These are phyloP conservation scores for Psittacula echo DNA, from an alignment of 2,797 vertebrate genomes.

Conservation along the genomic window DNA sequence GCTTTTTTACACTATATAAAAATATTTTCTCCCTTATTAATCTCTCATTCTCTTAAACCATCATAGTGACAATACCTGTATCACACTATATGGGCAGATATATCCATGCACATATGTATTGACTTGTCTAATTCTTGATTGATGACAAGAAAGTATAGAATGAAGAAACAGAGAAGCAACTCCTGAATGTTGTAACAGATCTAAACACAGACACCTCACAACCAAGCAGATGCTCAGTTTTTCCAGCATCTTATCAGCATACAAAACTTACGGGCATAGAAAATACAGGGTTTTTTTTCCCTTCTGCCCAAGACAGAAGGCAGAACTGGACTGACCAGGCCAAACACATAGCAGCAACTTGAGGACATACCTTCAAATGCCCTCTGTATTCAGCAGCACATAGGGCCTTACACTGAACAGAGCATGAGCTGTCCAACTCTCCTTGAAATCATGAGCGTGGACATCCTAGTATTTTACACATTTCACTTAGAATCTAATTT, in stretches of 20 bases:
- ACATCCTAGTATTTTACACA: not conserved
- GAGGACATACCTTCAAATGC: not conserved
- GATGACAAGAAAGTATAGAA: not conserved
- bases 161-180: not conserved
- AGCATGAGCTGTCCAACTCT: not conserved
- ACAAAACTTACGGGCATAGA: not conserved
- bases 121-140: not conserved
- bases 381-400: not conserved
- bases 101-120: not conserved
- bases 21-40: not conserved
- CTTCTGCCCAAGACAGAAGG: not conserved
- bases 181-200: not conserved
- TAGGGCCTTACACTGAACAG: not conserved
- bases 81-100: not conserved
- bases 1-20: not conserved
- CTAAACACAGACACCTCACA: not conserved
- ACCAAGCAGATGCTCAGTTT: not conserved
- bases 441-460: not conserved
- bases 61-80: not conserved
- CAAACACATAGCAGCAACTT: not conserved
- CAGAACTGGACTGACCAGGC: not conserved
- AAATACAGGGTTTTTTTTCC: not conserved
- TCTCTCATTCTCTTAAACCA: not conserved
- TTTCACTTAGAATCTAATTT: not conserved
- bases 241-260: not conserved